These are phyloP conservation scores for Stenopsyche tienmushanensis DNA, from an alignment of 1,140 invertebrate genomes.

Conservation along the genomic window DNA sequence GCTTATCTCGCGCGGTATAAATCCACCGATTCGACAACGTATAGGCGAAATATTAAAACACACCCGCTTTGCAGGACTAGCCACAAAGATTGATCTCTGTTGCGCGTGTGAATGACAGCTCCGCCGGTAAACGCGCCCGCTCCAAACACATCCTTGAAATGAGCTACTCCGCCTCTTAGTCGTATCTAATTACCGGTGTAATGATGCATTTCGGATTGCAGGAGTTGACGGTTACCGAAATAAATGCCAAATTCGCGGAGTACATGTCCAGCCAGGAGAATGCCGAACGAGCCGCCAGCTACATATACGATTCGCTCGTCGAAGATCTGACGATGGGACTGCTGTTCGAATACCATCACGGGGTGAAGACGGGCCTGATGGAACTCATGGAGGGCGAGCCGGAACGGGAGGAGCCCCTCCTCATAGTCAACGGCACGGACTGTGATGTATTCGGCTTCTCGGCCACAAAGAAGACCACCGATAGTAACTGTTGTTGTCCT, in stretches of 20 bases:
- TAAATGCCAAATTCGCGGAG: slow-evolving; percentile 51
- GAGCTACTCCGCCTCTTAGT: background rate
- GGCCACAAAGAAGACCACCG: slow-evolving; percentile 78
- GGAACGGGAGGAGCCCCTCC: slow-evolving; percentile 65
- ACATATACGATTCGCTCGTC: slow-evolving; percentile 70
- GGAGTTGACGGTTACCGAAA: slow-evolving; percentile 35
- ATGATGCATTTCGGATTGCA: slow-evolving; percentile 38
- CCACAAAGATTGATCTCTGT: background rate
- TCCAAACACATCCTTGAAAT: background rate
- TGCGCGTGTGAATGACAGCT: background rate
- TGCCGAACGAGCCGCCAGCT: slow-evolving; percentile 59
- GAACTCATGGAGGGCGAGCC: slow-evolving; percentile 69
- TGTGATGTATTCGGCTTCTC: slow-evolving; percentile 84
- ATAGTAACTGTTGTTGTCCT: slow-evolving; percentile 77
- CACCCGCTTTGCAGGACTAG: background rate
- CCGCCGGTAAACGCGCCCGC: background rate
- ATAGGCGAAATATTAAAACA: background rate
- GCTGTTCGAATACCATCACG: slow-evolving; percentile 79
- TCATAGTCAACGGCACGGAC: slow-evolving; percentile 73
- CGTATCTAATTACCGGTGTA: background rate
- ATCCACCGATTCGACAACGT: background rate
- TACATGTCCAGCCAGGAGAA: slow-evolving; percentile 57
- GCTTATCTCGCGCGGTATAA: background rate
- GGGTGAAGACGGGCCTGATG: slow-evolving; percentile 70
- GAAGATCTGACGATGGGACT: slow-evolving; percentile 77